Conservation (phyloP, 64 coral and sea anemone genomes). For the Montipora cactus region DNA sequence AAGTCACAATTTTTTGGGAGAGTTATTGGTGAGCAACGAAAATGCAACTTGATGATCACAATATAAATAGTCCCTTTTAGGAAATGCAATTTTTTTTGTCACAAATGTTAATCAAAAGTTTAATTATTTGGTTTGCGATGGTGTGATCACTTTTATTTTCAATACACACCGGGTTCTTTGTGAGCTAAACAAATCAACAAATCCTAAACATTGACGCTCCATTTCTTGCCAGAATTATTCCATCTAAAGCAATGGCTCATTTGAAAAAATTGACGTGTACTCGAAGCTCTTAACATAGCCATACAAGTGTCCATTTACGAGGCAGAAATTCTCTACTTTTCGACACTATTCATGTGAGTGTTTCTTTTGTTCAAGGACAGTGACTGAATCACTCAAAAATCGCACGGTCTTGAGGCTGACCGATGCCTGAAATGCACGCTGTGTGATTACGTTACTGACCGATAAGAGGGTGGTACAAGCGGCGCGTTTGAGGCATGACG, state of each 20-base stretch:
- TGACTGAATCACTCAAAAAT: slow-evolving; percentile 56
- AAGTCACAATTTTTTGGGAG: too few relatives aligned
- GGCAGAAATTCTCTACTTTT: neutral
- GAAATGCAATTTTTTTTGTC: neutral
- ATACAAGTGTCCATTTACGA: neutral
- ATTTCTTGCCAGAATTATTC: neutral
- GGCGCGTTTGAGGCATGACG: slow-evolving; percentile 66
- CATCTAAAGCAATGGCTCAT: neutral
- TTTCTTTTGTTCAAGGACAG: slow-evolving; percentile 19
- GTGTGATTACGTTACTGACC: slow-evolving; percentile 8
- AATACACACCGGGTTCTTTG: neutral
- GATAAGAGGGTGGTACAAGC: neutral
- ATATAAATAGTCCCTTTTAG: too few relatives aligned
- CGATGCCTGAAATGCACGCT: slow-evolving; percentile 23
- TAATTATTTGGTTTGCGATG: neutral
- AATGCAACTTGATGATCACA: too few relatives aligned
- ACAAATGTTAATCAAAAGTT: neutral
- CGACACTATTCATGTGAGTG: neutral
- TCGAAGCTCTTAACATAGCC: neutral
- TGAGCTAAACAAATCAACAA: neutral
- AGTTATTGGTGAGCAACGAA: too few relatives aligned
- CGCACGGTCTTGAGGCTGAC: neutral
- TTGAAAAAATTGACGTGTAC: too few relatives aligned
- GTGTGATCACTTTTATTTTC: slow-evolving; percentile 4
- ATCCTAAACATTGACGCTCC: neutral